Base-by-base conservation (phyloP, 2,888 invertebrate species). In the Seira sanloemensis region DNA sequence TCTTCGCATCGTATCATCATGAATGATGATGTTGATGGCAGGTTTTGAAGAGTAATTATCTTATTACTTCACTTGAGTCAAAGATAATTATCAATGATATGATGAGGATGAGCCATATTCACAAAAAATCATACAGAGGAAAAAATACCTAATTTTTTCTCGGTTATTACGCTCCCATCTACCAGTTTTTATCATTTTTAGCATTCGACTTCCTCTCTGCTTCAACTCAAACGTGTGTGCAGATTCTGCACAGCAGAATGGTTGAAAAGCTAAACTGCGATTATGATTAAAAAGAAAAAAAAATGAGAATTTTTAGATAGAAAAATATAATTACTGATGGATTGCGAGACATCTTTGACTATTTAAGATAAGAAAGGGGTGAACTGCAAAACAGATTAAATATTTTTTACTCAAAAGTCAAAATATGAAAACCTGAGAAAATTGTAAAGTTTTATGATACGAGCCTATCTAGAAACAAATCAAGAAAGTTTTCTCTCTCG, bases 41-140 rank as follows among this genome's bases (percentile, higher is more conserved):
- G 79, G 79, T 79, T 79, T 74, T 68, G 54, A 54, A 54, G 79
- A 79, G 79, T 74, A 79, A 79, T 79, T 79, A 79, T 79, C 79
- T 79, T 79, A 73, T 79, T 79, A 79, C 68, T 79, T 79, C 79
- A 67, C 74, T 50, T 27, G 9, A 78, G 72, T 72, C 78, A 54
- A 27, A 79, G 79, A 79, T 79, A 79, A 74, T 79, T 79, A 79
- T 79, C 79, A 79, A 25, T 74, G 79, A 79, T 79, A 72, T 26
- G 69, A 37, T 26, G 62, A 66, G 18, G 27, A 46, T 66, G 23
- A 58, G 37, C n/a, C n/a, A n/a, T n/a, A n/a, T 37, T 37, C 12
- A 37, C 37, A 12, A 37, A 37, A n/a, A 37, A 37, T 37, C 37
- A 37, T 37, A 37, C 37, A 12, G 37, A 12, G 37, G 12, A 12